Evolutionary conservation across 2,797 vertebrate species (phyloP), one percentile per base, ranked within the genome.

Genomic region (Darevskia mixta): DNA sequence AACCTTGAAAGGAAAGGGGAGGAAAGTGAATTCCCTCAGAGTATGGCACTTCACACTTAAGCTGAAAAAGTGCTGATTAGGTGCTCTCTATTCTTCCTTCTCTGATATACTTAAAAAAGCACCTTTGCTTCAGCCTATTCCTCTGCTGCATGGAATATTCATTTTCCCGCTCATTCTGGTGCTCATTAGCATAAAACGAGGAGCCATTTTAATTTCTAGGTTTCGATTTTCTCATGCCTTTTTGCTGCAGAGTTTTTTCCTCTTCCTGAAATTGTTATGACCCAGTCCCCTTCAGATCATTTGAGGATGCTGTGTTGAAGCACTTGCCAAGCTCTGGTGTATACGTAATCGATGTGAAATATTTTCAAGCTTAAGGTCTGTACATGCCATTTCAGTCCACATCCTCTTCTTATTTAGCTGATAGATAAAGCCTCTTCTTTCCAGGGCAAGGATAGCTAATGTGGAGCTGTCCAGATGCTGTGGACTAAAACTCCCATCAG

Each of bases 11-110:
- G 86, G 82, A 15, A 91, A 32, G 35, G n/a, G 15, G 20, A 73
- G 83, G 67, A n/a, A 75, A 90, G 13, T 82, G 67, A 85, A 67
- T 93, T 95, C 89, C 86, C 45, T 89, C 79, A 84, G 88, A 94
- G 92, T 94, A 90, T 87, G 69, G 81, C 85, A 92, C 79, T 94
- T 93, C 94, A 35, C 81, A 90, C 76, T 93, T 95, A 93, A 93
- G 94, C 90, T 90, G 93, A 81, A 92, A 55, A 95, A 94, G 66
- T 94, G 67, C 83, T 95, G 93, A 94, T 95, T 95, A 92, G 58
- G 29, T 32, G 81, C 91, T 95, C 25, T 93, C 88, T 78, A 17
- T 64, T 76, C 75, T 94, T 88, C 88, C 58, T 61, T 95, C 75
- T 87, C 86, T 92, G 86, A 38, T 81, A 77, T 75, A 66, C 61